A percentile compares a stretch with the other conserved stretches of the same genome.
phyloP scores from a whole-genome alignment of 2,113 vertebrate genomes.

The Muntiacus muntjak region DNA sequence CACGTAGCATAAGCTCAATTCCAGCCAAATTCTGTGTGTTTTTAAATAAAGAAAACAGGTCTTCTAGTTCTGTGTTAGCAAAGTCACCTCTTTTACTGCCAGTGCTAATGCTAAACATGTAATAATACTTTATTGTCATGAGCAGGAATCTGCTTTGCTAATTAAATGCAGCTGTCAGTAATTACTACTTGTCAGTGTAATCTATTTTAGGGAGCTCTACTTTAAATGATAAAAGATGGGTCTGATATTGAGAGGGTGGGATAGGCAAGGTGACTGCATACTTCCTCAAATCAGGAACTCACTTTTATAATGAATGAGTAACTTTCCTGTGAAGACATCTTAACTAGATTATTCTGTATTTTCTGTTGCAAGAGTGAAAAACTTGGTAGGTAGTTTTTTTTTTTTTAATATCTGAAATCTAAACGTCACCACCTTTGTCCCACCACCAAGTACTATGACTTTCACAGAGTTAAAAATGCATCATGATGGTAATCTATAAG shows the following conservation, averaged over 20 bases:
- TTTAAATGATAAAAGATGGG: conserved; percentile 73
- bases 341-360: not conserved
- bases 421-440: not conserved
- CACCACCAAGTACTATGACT: not conserved
- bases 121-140: conserved; percentile 75
- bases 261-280: conserved; percentile 68
- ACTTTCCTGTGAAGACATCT: not conserved
- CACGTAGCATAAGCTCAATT: conserved; percentile 41
- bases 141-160: conserved; percentile 70
- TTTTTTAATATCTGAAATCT: not conserved
- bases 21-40: not conserved
- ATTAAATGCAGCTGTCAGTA: conserved; percentile 77
- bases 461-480: not conserved
- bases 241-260: conserved; percentile 31
- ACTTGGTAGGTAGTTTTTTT: not conserved
- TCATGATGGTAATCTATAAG: not conserved
- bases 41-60: conserved; percentile 52
- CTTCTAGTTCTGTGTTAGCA: conserved; percentile 52
- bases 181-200: conserved; percentile 70
- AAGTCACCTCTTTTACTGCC: conserved; percentile 67
- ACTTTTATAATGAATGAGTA: conserved; percentile 1
- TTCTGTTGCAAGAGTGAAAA: not conserved
- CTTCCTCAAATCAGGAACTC: conserved; percentile 14
- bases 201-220: conserved; percentile 70
- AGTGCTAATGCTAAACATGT: conserved; percentile 63